Evolutionary conservation across 1,140 invertebrate species (phyloP), one percentile per base, ranked within the genome.

Genomic region (Papilio glaucus): DNA sequence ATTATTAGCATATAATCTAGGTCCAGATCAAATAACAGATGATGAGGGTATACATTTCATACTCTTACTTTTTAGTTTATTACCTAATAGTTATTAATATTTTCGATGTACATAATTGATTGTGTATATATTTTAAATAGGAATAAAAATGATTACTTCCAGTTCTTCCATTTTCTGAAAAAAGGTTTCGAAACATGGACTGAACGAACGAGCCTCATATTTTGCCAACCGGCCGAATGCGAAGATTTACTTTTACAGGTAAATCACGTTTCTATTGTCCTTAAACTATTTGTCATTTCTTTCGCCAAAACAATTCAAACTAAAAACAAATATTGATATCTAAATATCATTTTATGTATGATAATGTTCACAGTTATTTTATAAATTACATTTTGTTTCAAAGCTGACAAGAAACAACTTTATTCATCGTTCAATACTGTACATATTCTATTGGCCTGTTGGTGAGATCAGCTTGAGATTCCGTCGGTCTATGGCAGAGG

Each of bases 381-480:
- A 13, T 9, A 45, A 24, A 60, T 37, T 37, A 72, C 4, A 71
- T 73, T 77, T 39, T 65, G 72, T 53, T 6, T 63, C 68, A 26
- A 74, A 94, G 94, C 83, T 94, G 61, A 88, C 85, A 71, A 79
- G 87, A 38, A 87, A 85, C 71, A 93, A 94, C 74, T 83, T 94
- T 13, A 94, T 94, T 21, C 90, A 93, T 71, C 85, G 94, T 7
- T 92, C 89, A 15, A 88, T 94, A 42, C 79, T 94, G 13, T 94
- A 94, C 74, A 86, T 94, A 53, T 94, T 94, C 79, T 93, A 88
- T 77, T 94, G 92, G 93, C 81, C 88, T 0, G 76, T 85, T 18
- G 84, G 87, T 33, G 71, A 76, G 1, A 77, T 93, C 5, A 92
- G 81, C 29, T 77, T 84, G 13, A 78, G 77, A 4, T 94, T 94